phyloP scores from a whole-genome alignment of 1,140 invertebrate genomes.

The Sipha flava region DNA sequence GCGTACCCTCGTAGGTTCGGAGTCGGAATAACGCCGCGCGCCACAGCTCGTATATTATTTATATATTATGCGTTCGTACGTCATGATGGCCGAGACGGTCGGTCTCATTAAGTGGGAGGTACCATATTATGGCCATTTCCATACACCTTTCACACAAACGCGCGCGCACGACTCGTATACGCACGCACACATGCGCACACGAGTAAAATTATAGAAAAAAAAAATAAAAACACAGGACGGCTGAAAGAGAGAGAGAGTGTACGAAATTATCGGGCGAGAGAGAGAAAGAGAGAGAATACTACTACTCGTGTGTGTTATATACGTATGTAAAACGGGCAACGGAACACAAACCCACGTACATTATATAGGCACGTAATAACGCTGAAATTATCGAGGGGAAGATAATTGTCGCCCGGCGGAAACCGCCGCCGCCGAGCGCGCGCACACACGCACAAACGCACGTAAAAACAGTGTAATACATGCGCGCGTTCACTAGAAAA shows the following conservation, averaged over 20 bases:
- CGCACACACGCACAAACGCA: not conserved
- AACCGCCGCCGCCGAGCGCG: constrained; percentile 2
- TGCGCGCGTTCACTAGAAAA: not conserved
- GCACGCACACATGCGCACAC: not conserved
- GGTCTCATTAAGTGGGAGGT: constrained; percentile 22
- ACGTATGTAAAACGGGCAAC: not conserved
- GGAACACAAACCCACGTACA: not conserved
- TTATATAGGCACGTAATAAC: not conserved
- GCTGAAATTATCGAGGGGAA: constrained; percentile 22
- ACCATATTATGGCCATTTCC: constrained; percentile 19
- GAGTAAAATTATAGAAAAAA: not conserved
- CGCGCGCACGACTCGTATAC: not conserved
- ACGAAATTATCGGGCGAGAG: no score
- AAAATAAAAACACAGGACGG: not conserved
- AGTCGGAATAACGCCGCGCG: no score
- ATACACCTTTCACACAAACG: not conserved
- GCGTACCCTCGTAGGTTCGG: not conserved
- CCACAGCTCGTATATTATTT: no score
- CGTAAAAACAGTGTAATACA: no score
- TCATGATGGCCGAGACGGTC: constrained; percentile 14
- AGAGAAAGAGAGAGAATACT: constrained; percentile 17
- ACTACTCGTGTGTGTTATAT: no score
- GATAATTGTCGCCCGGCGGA: constrained; percentile 29
- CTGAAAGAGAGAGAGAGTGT: not conserved
- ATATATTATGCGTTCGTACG: no score